Percentiles rank a stretch among this genome's conserved stretches.
These are phyloP conservation scores for Hyalella azteca DNA, from an alignment of 2,888 invertebrate species.

Conservation along the genomic window DNA sequence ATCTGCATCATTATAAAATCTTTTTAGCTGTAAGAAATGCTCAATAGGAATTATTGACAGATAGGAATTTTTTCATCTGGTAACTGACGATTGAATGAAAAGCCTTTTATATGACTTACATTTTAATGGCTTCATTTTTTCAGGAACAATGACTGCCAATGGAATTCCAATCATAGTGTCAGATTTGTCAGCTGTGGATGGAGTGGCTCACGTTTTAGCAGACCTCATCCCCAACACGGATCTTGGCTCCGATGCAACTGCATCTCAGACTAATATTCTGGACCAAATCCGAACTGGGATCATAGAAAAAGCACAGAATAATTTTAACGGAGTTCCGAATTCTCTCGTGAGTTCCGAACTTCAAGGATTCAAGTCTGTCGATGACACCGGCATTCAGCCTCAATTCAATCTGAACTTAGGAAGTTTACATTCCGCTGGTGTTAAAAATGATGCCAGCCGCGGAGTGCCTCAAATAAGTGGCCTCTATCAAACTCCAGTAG, in stretches of 20 bases:
- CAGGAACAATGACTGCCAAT: constrained; percentile 49
- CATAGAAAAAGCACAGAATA: neutral
- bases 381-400: neutral
- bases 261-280: constrained; percentile 38
- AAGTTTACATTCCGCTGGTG: neutral
- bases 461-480: neutral
- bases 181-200: constrained; percentile 48
- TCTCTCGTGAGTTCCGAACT: neutral
- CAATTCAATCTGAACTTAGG: neutral
- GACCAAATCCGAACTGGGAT: neutral
- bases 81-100: neutral
- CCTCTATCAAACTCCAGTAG: neutral
- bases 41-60: no score
- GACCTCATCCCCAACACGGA: constrained; percentile 50
- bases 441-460: no score
- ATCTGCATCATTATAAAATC: no score
- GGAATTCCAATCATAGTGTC: constrained; percentile 42
- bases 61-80: no score
- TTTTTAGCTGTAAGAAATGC: no score
- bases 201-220: constrained; percentile 48
- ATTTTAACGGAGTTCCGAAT: neutral
- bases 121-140: neutral
- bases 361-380: neutral
- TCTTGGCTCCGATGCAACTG: constrained; percentile 45
- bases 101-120: neutral